Conservation (phyloP, 2,888 invertebrate species). For the Ornithoptera alexandrae region DNA sequence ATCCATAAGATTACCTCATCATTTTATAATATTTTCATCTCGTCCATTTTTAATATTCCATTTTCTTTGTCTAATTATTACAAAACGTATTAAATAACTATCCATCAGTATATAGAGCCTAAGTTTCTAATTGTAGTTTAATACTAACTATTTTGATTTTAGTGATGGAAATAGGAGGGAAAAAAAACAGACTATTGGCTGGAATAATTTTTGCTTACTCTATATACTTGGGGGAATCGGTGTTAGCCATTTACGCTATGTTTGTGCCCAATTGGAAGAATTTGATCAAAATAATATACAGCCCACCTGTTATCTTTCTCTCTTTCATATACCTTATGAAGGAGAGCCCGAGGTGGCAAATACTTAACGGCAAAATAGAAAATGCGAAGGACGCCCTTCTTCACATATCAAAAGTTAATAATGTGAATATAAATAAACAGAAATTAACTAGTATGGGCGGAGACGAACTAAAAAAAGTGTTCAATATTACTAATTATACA, state of each 20-base stretch:
- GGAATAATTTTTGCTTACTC: conserved; percentile 58
- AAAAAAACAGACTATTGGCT: conserved; percentile 51
- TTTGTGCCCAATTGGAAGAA: conserved; percentile 60
- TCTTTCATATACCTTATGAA: conserved; percentile 47
- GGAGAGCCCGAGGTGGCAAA: conserved; percentile 67
- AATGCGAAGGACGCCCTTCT: conserved; percentile 51
- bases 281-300: conserved; percentile 54
- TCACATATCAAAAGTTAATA: conserved; percentile 52
- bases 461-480: conserved; percentile 47
- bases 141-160: conserved; percentile 31
- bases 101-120: too few relatives aligned
- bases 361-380: conserved; percentile 56
- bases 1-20: too few relatives aligned
- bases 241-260: conserved; percentile 60
- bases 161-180: conserved; percentile 64
- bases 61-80: too few relatives aligned
- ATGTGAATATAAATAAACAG: conserved; percentile 48
- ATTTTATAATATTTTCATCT: too few relatives aligned
- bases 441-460: conserved; percentile 48
- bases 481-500: conserved; percentile 50
- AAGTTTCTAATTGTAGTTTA: too few relatives aligned
- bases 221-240: conserved; percentile 57
- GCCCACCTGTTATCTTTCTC: conserved; percentile 54
- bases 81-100: too few relatives aligned
- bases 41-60: too few relatives aligned